phyloP scores from a whole-genome alignment of 53 echinoderm and acorn worm genomes.

The Temnopleurus reevesii region DNA sequence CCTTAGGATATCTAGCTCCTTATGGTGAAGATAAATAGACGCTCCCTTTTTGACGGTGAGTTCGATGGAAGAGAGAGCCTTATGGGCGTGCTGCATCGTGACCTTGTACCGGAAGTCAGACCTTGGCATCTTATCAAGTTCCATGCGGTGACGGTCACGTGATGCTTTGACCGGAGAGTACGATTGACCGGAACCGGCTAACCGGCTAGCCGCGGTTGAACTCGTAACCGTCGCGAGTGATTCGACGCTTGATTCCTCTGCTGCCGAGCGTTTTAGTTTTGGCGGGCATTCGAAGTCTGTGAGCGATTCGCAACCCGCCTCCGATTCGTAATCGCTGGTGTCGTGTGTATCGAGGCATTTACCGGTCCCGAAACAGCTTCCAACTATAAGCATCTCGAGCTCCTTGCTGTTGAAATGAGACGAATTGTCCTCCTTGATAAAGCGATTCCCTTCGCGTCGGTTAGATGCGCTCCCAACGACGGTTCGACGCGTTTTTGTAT shows the following conservation, averaged over 20 bases:
- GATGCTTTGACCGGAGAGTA: constrained; percentile 55
- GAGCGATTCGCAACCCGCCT: constrained; percentile 25
- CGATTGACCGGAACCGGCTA: constrained; percentile 11
- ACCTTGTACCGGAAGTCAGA: constrained; percentile 48
- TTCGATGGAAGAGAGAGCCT: constrained; percentile 45
- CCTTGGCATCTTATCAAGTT: constrained; percentile 53
- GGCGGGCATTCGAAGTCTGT: constrained; percentile 37
- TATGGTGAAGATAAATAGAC: constrained; percentile 36
- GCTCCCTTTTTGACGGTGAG: constrained; percentile 13
- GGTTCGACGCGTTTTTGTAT: constrained; percentile 28
- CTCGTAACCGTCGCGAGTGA: background rate
- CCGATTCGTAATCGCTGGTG: constrained; percentile 58
- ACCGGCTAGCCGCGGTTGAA: constrained; percentile 10
- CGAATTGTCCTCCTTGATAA: constrained; percentile 46
- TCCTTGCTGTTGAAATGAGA: constrained; percentile 38
- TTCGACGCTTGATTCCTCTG: background rate
- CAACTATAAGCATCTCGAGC: constrained; percentile 52
- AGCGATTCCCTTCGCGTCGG: background rate
- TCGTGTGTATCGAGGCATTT: constrained; percentile 38
- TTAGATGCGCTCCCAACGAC: background rate
- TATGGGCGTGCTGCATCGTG: constrained; percentile 44
- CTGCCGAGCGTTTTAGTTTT: background rate
- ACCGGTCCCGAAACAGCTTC: constrained; percentile 46
- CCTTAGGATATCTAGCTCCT: constrained; percentile 27
- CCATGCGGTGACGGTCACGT: constrained; percentile 13